Base-by-base conservation (phyloP, 1,140 invertebrate species). In the Tetraneura akinire region DNA sequence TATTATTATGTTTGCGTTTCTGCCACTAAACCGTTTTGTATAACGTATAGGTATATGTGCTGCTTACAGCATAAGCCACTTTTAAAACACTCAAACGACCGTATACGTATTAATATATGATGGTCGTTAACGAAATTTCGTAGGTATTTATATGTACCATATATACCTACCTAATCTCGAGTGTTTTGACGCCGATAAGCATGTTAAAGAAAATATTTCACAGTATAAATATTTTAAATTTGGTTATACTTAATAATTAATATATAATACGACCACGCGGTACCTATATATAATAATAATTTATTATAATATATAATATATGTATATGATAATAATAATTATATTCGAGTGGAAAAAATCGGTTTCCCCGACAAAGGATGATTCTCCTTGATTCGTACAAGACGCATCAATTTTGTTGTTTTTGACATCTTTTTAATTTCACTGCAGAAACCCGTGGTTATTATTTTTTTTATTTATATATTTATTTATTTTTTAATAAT, bases 361-460 rank as follows among this genome's bases (percentile, higher is more conserved):
- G 18, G 18, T 64, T 64, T 64, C 32, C 18, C 62, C 62, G 62
- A 64, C 62, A 64, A 64, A 64, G 29, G 62, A 64, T 42, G n/a
- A n/a, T n/a, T n/a, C 21, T 42, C n/a, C 32, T 37, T 64, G 37
- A 64, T 37, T 37, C 32, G 62, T 37, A 64, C 32, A 37, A 64
- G 62, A 64, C 62, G n/a, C 29, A 64, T 64, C 29, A 64, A 64
- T 64, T 64, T 64, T 42, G 10, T 64, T 62, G 37, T 64, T 64
- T 64, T 64, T 64, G 62, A 64, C 62, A 64, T 64, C n/a, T n/a
- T n/a, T n/a, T 64, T 64, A 64, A 64, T 64, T 64, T 29, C 62
- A 42, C 8, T 37, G 32, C 62, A 64, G 29, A 21, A 64, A 37
- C 29, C 32, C 32, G 62, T 64, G 37, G 62, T 37, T 4, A 4